Percentiles rank a stretch among this genome's conserved stretches.
Conservation (phyloP, 2,797 vertebrate species). For the Syncerus caffer region DNA sequence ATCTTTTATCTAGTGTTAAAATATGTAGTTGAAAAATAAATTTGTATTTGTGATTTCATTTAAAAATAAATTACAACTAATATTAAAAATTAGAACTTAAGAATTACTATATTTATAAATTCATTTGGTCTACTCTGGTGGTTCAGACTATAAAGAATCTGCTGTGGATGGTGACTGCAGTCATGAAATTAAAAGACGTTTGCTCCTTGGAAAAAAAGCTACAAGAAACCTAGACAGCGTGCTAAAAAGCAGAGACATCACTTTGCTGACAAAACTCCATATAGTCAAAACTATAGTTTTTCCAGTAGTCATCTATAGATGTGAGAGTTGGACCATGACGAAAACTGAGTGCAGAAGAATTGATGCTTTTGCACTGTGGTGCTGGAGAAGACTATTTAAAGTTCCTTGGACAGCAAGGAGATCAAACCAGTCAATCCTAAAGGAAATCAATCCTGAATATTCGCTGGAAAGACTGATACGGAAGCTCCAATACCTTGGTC, state of each 20-base stretch:
- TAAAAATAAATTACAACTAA: not conserved
- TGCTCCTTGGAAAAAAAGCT: not conserved
- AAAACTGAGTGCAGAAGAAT: not conserved
- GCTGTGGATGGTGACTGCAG: not conserved
- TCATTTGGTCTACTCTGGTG: not conserved
- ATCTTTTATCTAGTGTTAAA: not conserved
- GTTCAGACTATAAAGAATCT: not conserved
- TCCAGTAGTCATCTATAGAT: not conserved
- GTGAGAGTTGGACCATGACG: fast-evolving
- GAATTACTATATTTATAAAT: not conserved
- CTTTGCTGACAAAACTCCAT: not conserved
- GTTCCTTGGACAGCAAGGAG: not conserved
- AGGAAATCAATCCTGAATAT: not conserved
- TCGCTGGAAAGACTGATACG: not conserved
- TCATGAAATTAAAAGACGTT: not conserved
- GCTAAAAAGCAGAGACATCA: not conserved
- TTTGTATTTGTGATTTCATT: not conserved
- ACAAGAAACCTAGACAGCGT: not conserved
- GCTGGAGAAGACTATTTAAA: not conserved
- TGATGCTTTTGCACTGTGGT: not conserved
- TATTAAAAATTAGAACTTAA: not conserved
- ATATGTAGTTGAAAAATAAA: not conserved
- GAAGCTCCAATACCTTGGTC: not conserved
- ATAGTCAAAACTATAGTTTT: not conserved
- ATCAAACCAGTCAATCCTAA: not conserved